Evolutionary conservation across 2,113 vertebrate species (phyloP), one percentile per base, ranked within the genome.

Genomic region (Hirundichthys speculiger): DNA sequence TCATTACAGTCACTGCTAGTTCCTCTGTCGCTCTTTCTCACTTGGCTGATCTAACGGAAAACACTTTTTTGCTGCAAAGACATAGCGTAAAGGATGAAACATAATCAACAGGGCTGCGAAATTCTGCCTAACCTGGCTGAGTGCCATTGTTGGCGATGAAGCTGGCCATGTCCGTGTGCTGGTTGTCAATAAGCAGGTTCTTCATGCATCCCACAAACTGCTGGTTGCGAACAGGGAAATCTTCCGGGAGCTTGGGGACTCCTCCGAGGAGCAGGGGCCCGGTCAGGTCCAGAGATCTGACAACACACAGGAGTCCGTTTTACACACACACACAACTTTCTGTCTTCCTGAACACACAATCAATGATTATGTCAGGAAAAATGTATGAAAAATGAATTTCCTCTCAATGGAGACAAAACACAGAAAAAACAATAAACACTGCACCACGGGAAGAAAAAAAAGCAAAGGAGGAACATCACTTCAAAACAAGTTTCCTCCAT

Each of bases 81-180:
- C 8, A n/a, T 16, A 15, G 16, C 14, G 46, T 50, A 2, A 39
- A 39, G 15, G 18, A 25, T 22, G 2, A 30, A 15, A 11, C 45
- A 5, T 15, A 40, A 45, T 51, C 8, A 5, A 39, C 43, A 13
- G 15, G 10, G 14, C 46, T 40, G 54, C n/a, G 39, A 27, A 49
- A 19, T 6, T 0, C 1, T 0, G 16, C 75, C 1, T 86, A n/a
- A 98, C 96, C 96, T 14, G 96, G 93, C 62, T 94, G 52, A 1
- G 96, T 98, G 88, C 96, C 96, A 0, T 98, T 98, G 89, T 98
- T 98, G 47, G 95, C 96, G 13, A 97, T 95, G 92, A 94, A 97
- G 76, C 94, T 88, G 0, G 94, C 96, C 95, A 98, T 94, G 91
- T 98, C 96, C 2, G 96, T 65, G 0, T 90, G 92, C 55, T 84